Evolutionary conservation across 1,140 invertebrate genomes (phyloP).

Genomic region (Tenebrio molitor): DNA sequence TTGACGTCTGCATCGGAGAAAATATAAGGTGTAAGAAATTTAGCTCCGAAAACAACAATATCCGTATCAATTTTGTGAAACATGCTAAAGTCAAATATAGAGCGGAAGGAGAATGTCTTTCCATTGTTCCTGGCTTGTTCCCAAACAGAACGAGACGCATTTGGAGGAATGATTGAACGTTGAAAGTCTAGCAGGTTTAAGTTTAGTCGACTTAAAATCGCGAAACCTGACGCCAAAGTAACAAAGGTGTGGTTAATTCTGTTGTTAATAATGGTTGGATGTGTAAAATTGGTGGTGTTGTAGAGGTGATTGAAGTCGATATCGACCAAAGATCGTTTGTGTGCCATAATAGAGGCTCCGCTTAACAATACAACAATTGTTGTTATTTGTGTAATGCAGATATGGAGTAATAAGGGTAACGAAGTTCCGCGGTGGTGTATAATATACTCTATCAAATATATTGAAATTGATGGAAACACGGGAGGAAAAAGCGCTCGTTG

Average conservation of each 20-base stretch:
- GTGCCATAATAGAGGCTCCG: slow-evolving; percentile 22
- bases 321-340: slow-evolving; percentile 34
- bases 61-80: too few relatives aligned
- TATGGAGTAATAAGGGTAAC: slow-evolving; percentile 31
- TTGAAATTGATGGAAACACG: slow-evolving; percentile 36
- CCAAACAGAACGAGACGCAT: too few relatives aligned
- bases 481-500: slow-evolving; percentile 16
- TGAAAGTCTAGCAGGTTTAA: too few relatives aligned
- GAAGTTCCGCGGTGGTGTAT: slow-evolving; percentile 28
- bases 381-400: slow-evolving; percentile 40
- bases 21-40: too few relatives aligned
- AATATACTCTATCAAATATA: slow-evolving; percentile 25
- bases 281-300: slow-evolving; percentile 30
- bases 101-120: too few relatives aligned
- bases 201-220: background rate
- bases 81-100: too few relatives aligned
- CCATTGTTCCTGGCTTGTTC: too few relatives aligned
- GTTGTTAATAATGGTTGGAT: slow-evolving; percentile 5
- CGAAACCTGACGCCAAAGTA: background rate
- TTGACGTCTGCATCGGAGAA: too few relatives aligned
- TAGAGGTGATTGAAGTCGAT: slow-evolving; percentile 31
- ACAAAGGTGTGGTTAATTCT: background rate
- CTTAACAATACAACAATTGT: slow-evolving; percentile 41
- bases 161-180: too few relatives aligned
- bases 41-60: too few relatives aligned